phyloP scores from a whole-genome alignment of 2,888 invertebrate species.

The Drosophila nr. perissopoda region DNA sequence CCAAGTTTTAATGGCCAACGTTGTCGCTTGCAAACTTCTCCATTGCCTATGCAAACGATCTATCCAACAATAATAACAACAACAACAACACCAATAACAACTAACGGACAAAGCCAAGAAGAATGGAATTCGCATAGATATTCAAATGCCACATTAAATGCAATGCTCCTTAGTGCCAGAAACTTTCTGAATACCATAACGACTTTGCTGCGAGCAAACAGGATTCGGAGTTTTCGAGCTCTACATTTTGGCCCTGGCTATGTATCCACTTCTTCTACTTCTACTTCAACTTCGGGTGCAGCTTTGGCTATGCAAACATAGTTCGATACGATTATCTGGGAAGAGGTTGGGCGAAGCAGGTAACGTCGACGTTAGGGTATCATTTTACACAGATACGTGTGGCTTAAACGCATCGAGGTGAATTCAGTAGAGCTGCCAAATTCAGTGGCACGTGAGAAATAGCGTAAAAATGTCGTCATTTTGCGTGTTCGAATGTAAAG shows the following conservation, averaged over 20 bases:
- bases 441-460: constrained; percentile 1
- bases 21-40: constrained; percentile 52
- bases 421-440: constrained; percentile 26
- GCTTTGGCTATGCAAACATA: neutral
- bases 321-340: neutral
- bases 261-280: neutral
- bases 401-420: constrained; percentile 60
- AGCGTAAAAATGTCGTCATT: constrained; percentile 10
- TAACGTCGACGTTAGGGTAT: constrained; percentile 10
- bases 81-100: constrained; percentile 25
- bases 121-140: constrained; percentile 32
- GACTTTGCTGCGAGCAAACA: constrained; percentile 15
- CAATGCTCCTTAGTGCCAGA: constrained; percentile 36
- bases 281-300: neutral
- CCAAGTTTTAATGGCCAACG: constrained; percentile 52
- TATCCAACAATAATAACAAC: constrained; percentile 19
- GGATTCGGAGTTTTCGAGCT: constrained; percentile 4
- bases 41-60: constrained; percentile 70
- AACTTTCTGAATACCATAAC: constrained; percentile 33
- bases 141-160: constrained; percentile 56
- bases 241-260: constrained; percentile 1
- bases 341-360: neutral
- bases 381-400: constrained; percentile 25
- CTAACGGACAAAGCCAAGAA: neutral
- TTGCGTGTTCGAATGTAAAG: constrained; percentile 61